Conservation (phyloP, 2,797 vertebrate genomes). For the Ctenosaura bakeri region DNA sequence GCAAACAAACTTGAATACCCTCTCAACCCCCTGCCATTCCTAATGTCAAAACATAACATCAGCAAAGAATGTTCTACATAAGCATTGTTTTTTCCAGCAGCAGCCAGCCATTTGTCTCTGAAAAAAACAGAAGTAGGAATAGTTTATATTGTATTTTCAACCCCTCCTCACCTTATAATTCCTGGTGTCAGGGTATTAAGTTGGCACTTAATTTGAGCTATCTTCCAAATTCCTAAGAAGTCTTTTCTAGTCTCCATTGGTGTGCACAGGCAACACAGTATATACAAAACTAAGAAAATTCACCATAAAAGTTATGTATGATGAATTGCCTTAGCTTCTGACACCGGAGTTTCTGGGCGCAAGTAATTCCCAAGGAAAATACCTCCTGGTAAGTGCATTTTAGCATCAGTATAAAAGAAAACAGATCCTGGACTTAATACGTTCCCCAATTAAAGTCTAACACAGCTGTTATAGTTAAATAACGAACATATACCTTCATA, state of each 20-base stretch:
- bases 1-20: neutral
- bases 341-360: no score
- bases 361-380: neutral
- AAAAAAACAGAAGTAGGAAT: neutral
- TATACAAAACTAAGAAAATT: no score
- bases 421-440: no score
- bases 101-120: neutral
- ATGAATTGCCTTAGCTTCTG: no score
- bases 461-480: neutral
- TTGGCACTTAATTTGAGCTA: neutral
- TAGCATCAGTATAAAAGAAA: neutral
- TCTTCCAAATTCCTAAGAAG: neutral
- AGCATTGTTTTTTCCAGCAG: neutral
- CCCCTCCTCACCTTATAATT: neutral
- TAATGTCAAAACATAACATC: neutral
- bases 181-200: neutral
- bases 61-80: neutral
- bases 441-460: neutral
- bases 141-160: neutral
- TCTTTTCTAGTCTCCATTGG: neutral
- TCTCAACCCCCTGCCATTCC: conserved; percentile 14
- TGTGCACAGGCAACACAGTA: neutral
- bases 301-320: no score
- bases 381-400: neutral
- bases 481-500: neutral